phyloP scores from a whole-genome alignment of 2,113 vertebrate species.

The Varanus komodoensis region DNA sequence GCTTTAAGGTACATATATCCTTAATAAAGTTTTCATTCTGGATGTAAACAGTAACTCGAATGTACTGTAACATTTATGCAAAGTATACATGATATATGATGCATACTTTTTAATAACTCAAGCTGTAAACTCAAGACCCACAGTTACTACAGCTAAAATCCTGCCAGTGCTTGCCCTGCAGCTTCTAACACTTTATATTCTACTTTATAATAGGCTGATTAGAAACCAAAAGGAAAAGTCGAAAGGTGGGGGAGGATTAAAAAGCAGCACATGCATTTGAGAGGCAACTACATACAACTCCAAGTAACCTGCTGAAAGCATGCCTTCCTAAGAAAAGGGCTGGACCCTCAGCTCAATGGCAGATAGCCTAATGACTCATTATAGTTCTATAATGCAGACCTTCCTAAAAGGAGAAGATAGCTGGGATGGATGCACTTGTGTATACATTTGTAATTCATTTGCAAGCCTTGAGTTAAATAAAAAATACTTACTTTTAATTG shows the following conservation, averaged over 20 bases:
- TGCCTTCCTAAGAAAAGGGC: neutral
- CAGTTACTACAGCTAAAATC: neutral
- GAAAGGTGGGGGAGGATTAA: neutral
- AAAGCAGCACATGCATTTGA: neutral
- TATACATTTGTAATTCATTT: neutral
- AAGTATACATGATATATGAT: neutral
- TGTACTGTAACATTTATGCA: neutral
- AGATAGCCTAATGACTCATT: neutral
- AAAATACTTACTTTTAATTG: conserved; percentile 80
- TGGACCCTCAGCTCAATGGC: neutral
- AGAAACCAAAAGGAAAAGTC: neutral
- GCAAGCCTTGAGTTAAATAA: neutral
- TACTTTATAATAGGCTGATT: neutral
- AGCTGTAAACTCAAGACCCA: neutral
- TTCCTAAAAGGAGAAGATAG: neutral
- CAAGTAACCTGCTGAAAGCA: neutral
- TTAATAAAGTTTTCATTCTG: neutral
- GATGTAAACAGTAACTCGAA: neutral
- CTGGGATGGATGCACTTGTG: neutral
- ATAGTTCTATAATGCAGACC: neutral
- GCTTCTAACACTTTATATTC: neutral
- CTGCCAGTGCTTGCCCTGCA: neutral
- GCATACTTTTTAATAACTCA: too few relatives aligned
- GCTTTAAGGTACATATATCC: neutral
- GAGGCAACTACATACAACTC: too few relatives aligned